A percentile compares a stretch with the other conserved stretches of the same genome.
Evolutionary conservation across 2,113 vertebrate genomes (phyloP).

Genomic region (Mohoua ochrocephala): DNA sequence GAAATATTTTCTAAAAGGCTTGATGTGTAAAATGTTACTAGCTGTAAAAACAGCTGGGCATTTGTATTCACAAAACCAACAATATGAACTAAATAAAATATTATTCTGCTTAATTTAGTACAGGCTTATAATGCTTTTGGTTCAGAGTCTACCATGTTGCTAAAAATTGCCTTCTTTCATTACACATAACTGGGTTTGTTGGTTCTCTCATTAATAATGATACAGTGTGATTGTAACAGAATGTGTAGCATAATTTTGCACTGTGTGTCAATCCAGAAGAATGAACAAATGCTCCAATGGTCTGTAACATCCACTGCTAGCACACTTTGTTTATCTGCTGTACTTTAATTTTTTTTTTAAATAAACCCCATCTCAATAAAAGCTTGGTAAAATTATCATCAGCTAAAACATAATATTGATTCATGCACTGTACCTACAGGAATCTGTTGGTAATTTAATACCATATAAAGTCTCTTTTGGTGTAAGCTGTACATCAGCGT

Average conservation of each 20-base stretch:
- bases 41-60: conserved; percentile 42
- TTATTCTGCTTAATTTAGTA: conserved; percentile 32
- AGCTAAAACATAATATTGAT: background rate
- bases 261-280: background rate
- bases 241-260: background rate
- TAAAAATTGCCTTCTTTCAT: background rate
- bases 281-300: background rate
- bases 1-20: conserved; percentile 9
- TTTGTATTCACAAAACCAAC: conserved; percentile 51
- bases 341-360: background rate
- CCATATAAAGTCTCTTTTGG: background rate
- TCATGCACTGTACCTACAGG: background rate
- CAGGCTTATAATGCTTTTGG: background rate
- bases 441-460: conserved; percentile 9
- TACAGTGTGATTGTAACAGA: background rate
- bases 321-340: background rate
- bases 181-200: background rate
- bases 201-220: background rate
- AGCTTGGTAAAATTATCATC: background rate
- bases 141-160: background rate
- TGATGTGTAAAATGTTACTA: conserved; percentile 25
- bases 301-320: background rate
- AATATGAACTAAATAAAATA: conserved; percentile 26
- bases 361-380: background rate
- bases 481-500: background rate